A percentile compares a stretch with the other conserved stretches of the same genome.
phyloP scores from a whole-genome alignment of 2,113 vertebrate genomes.

The Lontra canadensis region DNA sequence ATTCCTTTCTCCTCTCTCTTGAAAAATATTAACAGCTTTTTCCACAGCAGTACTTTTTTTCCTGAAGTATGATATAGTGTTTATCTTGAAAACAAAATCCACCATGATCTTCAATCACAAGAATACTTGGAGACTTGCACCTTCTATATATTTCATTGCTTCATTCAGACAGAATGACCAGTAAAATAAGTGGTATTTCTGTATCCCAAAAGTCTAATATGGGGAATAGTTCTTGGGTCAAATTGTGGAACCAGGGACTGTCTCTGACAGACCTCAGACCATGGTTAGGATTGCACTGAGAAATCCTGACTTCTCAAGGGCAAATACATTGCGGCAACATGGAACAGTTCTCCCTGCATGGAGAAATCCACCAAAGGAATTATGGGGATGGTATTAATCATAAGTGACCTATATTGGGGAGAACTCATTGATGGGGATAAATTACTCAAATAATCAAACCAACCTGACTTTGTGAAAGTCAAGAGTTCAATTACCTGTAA shows the following conservation, averaged over 20 bases:
- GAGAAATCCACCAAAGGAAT: background rate
- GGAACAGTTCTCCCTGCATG: background rate
- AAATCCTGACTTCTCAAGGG: background rate
- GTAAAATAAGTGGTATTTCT: background rate
- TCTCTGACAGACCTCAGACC: background rate
- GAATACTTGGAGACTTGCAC: background rate
- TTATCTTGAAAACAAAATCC: slow-evolving; percentile 41
- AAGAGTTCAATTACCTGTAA: background rate
- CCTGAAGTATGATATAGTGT: background rate
- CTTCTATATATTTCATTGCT: background rate
- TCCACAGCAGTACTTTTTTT: slow-evolving; percentile 17
- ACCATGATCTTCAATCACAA: background rate
- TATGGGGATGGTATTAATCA: background rate
- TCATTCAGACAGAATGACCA: background rate
- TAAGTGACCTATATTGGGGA: background rate
- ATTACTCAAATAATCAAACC: background rate
- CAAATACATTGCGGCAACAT: background rate
- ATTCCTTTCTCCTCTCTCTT: background rate
- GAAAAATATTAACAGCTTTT: slow-evolving; percentile 38
- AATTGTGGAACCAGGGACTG: background rate
- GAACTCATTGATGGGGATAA: background rate
- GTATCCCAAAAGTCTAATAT: background rate
- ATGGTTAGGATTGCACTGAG: background rate
- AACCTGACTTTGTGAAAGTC: background rate
- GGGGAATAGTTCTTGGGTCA: background rate